These are phyloP conservation scores for Clostera curtula DNA, from an alignment of 2,888 invertebrate species.

Conservation along the genomic window DNA sequence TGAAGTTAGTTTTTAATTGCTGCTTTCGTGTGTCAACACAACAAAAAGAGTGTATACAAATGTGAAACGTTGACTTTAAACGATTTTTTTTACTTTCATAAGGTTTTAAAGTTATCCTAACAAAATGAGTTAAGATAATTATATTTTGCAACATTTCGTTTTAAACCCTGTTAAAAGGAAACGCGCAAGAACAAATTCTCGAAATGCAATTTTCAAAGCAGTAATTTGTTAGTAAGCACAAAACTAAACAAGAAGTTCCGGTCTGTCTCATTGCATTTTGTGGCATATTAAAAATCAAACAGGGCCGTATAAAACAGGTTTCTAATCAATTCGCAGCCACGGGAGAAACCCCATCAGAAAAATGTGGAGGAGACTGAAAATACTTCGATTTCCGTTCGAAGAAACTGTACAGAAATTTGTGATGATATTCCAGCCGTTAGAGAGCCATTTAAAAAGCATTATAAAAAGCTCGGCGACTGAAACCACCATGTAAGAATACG, in stretches of 20 bases:
- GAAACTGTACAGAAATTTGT: constrained; percentile 18
- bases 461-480: no score
- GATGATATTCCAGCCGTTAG: constrained; percentile 14
- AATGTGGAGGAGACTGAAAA: constrained; percentile 14
- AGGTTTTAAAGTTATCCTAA: constrained; percentile 10
- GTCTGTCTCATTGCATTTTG: constrained; percentile 13
- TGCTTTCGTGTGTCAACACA: constrained; percentile 4
- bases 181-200: constrained; percentile 10
- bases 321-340: constrained; percentile 11
- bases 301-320: constrained; percentile 14
- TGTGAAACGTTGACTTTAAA: constrained; percentile 9
- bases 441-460: constrained; percentile 16
- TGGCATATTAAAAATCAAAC: constrained; percentile 15
- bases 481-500: no score
- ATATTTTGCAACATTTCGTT: constrained; percentile 11
- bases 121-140: constrained; percentile 12
- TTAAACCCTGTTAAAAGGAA: constrained; percentile 10
- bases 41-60: constrained; percentile 8
- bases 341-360: constrained; percentile 12
- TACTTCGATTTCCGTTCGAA: constrained; percentile 11
- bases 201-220: constrained; percentile 10
- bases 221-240: constrained; percentile 11
- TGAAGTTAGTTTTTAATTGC: background rate
- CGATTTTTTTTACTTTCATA: constrained; percentile 11
- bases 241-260: constrained; percentile 10